phyloP scores from a whole-genome alignment of 2,888 invertebrate species.

The Creontiades dilutus region DNA sequence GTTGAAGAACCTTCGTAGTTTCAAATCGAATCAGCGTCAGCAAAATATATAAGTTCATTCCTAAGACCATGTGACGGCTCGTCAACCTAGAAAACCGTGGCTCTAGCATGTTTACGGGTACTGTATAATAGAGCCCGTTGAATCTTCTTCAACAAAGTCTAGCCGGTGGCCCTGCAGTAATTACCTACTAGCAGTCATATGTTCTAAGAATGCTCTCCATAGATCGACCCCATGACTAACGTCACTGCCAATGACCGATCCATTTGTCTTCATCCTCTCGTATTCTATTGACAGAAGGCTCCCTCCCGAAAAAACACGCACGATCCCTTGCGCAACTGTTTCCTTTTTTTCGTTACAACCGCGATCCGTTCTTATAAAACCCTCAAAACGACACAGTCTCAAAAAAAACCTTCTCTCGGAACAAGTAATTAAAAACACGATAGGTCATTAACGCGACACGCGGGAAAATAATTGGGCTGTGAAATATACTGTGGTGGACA shows the following conservation, averaged over 20 bases:
- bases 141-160: not conserved
- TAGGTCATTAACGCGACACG: conserved; percentile 55
- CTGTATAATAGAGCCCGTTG: too few species aligned
- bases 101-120: too few species aligned
- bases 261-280: not conserved
- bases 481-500: conserved; percentile 29
- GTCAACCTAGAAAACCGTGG: too few species aligned
- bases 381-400: not conserved
- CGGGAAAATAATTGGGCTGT: conserved; percentile 39
- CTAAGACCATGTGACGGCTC: too few species aligned
- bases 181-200: not conserved
- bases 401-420: not conserved
- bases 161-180: not conserved
- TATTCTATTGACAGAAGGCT: conserved; percentile 8
- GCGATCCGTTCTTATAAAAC: conserved; percentile 2
- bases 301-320: conserved; percentile 34
- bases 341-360: conserved; percentile 2
- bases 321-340: conserved; percentile 35
- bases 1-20: too few species aligned
- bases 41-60: too few species aligned
- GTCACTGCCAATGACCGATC: not conserved
- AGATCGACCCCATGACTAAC: not conserved
- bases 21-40: too few species aligned
- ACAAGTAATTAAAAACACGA: conserved; percentile 51
- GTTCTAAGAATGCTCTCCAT: not conserved